Base-by-base conservation (phyloP, 2,797 vertebrate genomes). In the Cynopterus sphinx region DNA sequence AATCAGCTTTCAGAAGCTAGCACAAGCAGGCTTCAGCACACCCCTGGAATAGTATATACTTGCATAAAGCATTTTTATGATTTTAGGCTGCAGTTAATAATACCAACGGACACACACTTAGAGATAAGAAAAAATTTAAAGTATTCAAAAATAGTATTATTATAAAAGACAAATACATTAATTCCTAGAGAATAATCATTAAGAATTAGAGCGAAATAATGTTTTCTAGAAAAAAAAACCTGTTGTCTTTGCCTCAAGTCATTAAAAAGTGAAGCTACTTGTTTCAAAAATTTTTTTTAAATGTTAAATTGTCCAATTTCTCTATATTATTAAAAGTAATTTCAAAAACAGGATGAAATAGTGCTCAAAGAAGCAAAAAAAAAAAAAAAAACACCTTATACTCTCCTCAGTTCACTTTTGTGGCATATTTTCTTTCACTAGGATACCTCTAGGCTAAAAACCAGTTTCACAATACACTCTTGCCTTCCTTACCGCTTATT, bases 341-440 rank as follows among this genome's bases (percentile, higher is more conserved):
- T 70, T 96, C 33, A 78, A 67, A 91, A 90, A 41, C 28, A 21
- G 55, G 7, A 86, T 86, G 33, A 92, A 26, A 79, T 31, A 55
- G 5, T 77, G 2, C 5, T 67, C 89, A 31, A 68, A 70, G 15
- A 93, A 67, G 9, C 7, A 63, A 55, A 75, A 82, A 33, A 33
- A 33, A 33, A 33, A 33, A 33, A 33, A 2, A 33, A 33, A 33
- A 6, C 5, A 46, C 75, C 17, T 11, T 59, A 57, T 41, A 16
- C 21, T n/a, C 63, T 53, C 12, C 70, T 90, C 68, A 85, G 0
- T 53, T 74, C 53, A 65, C 81, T 87, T 43, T 57, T 43, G 49
- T 91, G n/a, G 28, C 39, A 36, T 26, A 67, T 91, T 94, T 93
- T 96, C 65, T 53, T 67, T 89, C 74, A 71, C n/a, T n/a, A 51